Evolutionary conservation across 2,888 invertebrate genomes (phyloP).

Genomic region (Spicauda simplicius): DNA sequence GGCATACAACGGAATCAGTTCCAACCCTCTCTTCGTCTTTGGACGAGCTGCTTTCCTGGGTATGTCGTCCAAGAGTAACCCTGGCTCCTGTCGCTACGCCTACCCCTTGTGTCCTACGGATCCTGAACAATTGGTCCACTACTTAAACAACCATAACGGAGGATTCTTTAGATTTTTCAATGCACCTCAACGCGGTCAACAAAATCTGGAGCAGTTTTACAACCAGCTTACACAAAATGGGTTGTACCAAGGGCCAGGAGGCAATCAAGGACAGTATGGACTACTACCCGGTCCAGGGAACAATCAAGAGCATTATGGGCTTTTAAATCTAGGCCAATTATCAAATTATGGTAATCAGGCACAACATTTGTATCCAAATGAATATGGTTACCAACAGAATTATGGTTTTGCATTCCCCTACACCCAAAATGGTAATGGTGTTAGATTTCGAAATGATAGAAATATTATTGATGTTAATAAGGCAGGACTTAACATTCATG

Average conservation of each 20-base stretch:
- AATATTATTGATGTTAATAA: conserved; percentile 34
- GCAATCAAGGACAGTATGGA: conserved; percentile 41
- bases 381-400: conserved; percentile 46
- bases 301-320: conserved; percentile 39
- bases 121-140: conserved; percentile 89
- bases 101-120: conserved; percentile 91
- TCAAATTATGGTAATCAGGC: background rate
- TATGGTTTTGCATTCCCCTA: conserved; percentile 54
- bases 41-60: conserved; percentile 91
- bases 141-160: conserved; percentile 93
- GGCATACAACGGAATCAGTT: conserved; percentile 78
- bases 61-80: conserved; percentile 86
- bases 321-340: conserved; percentile 28
- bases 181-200: conserved; percentile 64
- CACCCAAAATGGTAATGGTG: conserved; percentile 47
- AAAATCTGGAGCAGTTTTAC: conserved; percentile 70
- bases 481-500: conserved; percentile 2
- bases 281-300: conserved; percentile 39
- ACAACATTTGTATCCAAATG: conserved; percentile 37
- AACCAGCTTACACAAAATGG: conserved; percentile 57
- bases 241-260: no score
- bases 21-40: conserved; percentile 89
- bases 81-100: conserved; percentile 85
- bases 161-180: conserved; percentile 93
- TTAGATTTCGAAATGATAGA: conserved; percentile 45